Evolutionary conservation across 1,140 invertebrate genomes (phyloP), one percentile per base, ranked within the genome.

Genomic region (Drosophila repleta): DNA sequence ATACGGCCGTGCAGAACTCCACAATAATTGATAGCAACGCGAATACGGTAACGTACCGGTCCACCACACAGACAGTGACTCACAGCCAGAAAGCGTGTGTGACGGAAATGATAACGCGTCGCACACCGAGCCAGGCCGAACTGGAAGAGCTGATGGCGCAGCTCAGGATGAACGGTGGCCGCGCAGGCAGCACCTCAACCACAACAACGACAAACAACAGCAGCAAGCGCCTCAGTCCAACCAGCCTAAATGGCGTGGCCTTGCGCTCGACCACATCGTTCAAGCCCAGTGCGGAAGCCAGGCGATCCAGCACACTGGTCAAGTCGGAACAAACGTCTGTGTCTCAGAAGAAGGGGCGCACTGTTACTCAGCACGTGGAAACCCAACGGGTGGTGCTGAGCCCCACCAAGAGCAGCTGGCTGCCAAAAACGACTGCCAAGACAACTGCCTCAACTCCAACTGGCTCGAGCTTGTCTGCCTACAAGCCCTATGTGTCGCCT

Each of bases 31-130:
- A 91, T 61, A 88, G 43, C 26, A 90, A 90, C 45, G 84, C 68
- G 11, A 82, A 85, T 5, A 91, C 76, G 5, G 66, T 91, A 1
- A 91, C 80, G 13, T 91, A 77, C 29, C 43, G 65, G 18, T 75
- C 85, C 18, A 90, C 87, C 39, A 71, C 76, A 20, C 82, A 88
- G 48, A 91, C 90, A 56, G 90, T 91, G 77, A 91, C 90, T 70
- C 87, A 84, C 76, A 79, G 73, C 0, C 85, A 90, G 61, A 45
- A 68, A 29, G 90, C 90, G 0, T 49, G 52, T 5, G 61, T 91
- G 17, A 91, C 83, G n/a, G 90, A 91, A 60, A 82, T 74, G 15
- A 70, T 53, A 35, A 81, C 75, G 26, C 82, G 90, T 2, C 74
- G 75, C 11, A 90, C 90, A 11, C 90, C 90, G 5, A 91, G 60